Base-by-base conservation (phyloP, 2,113 vertebrate genomes). In the Serinus canaria region DNA sequence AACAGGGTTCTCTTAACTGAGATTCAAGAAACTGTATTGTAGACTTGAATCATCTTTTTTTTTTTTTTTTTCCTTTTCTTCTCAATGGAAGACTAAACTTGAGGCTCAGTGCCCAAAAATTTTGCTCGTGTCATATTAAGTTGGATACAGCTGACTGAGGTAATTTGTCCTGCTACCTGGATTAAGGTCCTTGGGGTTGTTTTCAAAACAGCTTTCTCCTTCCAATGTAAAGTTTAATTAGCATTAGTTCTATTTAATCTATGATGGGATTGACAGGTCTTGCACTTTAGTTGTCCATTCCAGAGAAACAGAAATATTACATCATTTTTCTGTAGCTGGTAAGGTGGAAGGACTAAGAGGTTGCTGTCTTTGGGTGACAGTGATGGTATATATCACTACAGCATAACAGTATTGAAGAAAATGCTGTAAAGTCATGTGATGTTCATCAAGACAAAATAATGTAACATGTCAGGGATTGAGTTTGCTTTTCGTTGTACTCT, bases 61-160 rank as follows among this genome's bases (percentile, higher is more conserved):
- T 70, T 44, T 70, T 53, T 44, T 63, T 21, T 16, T 20, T 9
- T 39, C 39, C 11, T 16, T 30, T 44, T 7, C 21, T 15, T 43
- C 9, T 43, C 22, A 22, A 0, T 85, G 21, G 30, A 74, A 74
- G 47, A 35, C 27, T 77, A 15, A 84, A 73, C 64, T 84, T 73
- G 21, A 73, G 47, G 15, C 8, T 13, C 31, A 33, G 28, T 43
- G 18, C 35, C 35, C 21, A 46, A 59, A 77, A 69, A 28, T 66
- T 39, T 81, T 87, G 14, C 22, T 27, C 12, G 2, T 2, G 1
- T 81, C 8, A 11, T 58, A 0, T 67, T 69, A 43, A 20, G 12
- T 47, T 92, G 28, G 27, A 22, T 89, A 70, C 25, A 80, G 15
- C 43, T 83, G 35, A 33, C n/a, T 43, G 23, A 12, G 8, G 20